Evolutionary conservation across 2,797 vertebrate species (phyloP).

Genomic region (Dryobates pubescens): DNA sequence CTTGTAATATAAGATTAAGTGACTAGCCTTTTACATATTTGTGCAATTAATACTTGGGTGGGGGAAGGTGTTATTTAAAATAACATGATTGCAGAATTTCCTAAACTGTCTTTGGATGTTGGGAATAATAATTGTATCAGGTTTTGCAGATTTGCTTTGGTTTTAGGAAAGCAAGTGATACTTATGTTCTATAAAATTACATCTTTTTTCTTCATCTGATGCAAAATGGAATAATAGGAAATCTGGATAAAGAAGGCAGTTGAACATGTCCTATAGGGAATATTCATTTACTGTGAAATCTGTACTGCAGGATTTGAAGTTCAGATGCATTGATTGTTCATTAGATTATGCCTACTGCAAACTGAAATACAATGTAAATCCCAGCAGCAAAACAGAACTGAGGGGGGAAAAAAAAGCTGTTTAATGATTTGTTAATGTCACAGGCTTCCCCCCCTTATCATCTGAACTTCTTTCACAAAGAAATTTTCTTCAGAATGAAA

Average conservation of each 20-base stretch:
- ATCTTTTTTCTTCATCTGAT: background rate
- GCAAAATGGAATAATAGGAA: background rate
- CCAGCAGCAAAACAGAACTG: background rate
- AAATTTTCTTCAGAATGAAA: background rate
- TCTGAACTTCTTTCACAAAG: background rate
- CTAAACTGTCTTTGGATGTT: background rate
- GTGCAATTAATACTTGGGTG: background rate
- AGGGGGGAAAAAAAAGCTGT: background rate
- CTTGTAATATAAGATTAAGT: background rate
- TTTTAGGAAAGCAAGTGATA: background rate
- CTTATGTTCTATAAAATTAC: background rate
- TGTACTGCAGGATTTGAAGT: background rate
- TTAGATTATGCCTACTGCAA: background rate
- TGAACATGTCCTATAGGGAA: background rate
- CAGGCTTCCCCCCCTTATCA: background rate
- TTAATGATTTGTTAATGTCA: background rate
- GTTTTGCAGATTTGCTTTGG: background rate
- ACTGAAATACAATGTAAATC: background rate
- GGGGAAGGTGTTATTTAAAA: background rate
- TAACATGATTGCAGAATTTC: background rate
- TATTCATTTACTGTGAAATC: background rate
- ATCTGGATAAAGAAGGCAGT: background rate
- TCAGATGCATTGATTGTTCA: background rate
- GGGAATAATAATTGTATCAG: background rate
- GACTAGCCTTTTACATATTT: background rate